Percentiles rank a stretch among this genome's conserved stretches.
Conservation (phyloP, 2,797 vertebrate genomes). For the Phataginus tricuspis region DNA sequence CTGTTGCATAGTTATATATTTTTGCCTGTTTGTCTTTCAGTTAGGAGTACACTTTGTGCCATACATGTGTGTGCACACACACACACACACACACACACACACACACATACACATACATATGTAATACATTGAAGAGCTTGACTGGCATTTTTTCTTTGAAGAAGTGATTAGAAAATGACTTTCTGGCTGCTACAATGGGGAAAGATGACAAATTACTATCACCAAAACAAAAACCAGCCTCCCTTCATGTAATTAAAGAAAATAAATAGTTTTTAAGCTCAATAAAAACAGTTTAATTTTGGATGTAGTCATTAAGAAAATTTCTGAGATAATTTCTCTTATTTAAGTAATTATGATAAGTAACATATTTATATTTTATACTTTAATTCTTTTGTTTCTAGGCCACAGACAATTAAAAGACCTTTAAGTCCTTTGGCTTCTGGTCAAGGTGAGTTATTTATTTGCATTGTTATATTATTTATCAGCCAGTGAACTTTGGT, state of each 20-base stretch:
- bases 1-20: constrained; percentile 3
- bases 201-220: neutral
- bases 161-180: constrained; percentile 48
- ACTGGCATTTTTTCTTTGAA: constrained; percentile 1
- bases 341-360: constrained; percentile 5
- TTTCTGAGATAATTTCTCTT: constrained; percentile 39
- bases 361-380: constrained; percentile 52
- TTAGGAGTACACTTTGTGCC: neutral
- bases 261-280: constrained; percentile 56
- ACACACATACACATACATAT: neutral
- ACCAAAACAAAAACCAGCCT: neutral
- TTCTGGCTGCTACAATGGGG: neutral
- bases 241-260: constrained; percentile 41
- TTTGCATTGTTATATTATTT: constrained; percentile 61
- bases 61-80: neutral
- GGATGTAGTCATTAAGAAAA: constrained; percentile 16
- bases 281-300: constrained; percentile 49
- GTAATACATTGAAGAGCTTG: neutral
- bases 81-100: neutral
- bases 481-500: constrained; percentile 32
- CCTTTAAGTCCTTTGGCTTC: constrained; percentile 86
- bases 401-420: constrained; percentile 88
- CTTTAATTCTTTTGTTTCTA: constrained; percentile 74
- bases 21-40: constrained; percentile 23
- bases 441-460: constrained; percentile 84